phyloP scores from a whole-genome alignment of 2,888 invertebrate genomes.

The Ectemnius cavifrons region DNA sequence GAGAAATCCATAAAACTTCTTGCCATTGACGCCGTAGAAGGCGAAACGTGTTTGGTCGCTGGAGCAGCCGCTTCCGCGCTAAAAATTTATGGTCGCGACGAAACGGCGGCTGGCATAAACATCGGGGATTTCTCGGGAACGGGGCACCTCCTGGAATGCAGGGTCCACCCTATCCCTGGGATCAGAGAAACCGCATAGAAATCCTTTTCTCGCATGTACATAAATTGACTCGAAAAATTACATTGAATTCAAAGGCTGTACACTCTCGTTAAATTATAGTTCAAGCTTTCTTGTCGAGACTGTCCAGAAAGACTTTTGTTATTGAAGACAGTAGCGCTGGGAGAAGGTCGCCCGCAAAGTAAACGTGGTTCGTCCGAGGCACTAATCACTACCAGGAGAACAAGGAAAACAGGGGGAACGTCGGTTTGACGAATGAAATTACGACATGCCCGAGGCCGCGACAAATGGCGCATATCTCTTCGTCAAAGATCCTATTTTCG shows the following conservation, averaged over 20 bases:
- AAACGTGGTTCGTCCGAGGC: slow-evolving; percentile 22
- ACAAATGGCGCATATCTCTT: slow-evolving; percentile 60
- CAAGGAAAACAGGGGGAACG: slow-evolving; percentile 23
- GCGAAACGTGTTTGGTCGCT: slow-evolving; percentile 29
- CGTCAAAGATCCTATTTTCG: slow-evolving; percentile 58
- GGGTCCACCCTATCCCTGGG: slow-evolving; percentile 14
- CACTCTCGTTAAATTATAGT: neutral
- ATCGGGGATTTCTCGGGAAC: slow-evolving; percentile 25
- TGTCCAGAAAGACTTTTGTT: neutral
- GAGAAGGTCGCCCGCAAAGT: slow-evolving; percentile 22
- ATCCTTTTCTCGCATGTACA: no score
- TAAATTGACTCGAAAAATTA: neutral
- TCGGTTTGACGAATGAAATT: slow-evolving; percentile 58
- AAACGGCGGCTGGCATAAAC: slow-evolving; percentile 29
- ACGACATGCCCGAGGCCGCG: slow-evolving; percentile 51
- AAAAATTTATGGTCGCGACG: slow-evolving; percentile 40
- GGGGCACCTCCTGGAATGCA: slow-evolving; percentile 25
- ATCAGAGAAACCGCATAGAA: no score
- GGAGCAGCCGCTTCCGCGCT: slow-evolving; percentile 9
- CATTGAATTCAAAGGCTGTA: neutral
- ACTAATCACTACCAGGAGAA: slow-evolving; percentile 40
- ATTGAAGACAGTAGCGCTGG: neutral
- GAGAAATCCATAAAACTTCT: slow-evolving; percentile 27
- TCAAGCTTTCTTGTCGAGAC: neutral
- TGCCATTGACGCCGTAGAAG: slow-evolving; percentile 21